phyloP scores from a whole-genome alignment of 1,140 invertebrate genomes.

The Drosophila saltans region DNA sequence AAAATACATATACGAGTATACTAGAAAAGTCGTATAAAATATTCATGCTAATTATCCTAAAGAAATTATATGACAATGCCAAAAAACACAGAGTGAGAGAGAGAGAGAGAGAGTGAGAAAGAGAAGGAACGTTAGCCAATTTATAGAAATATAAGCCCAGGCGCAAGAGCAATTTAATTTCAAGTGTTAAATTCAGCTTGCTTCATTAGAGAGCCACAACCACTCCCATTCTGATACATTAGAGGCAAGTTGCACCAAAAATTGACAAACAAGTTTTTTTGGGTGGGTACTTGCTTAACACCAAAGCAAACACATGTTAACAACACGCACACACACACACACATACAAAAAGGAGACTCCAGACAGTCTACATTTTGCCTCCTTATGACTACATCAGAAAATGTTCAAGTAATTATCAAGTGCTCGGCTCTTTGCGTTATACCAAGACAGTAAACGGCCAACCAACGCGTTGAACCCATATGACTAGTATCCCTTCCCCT shows the following conservation, averaged over 20 bases:
- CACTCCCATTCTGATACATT: conserved; percentile 3
- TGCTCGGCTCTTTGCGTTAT: conserved; percentile 66
- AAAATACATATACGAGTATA: conserved; percentile 26
- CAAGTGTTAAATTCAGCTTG: conserved; percentile 48
- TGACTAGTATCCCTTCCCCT: neutral
- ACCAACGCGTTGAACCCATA: conserved; percentile 33
- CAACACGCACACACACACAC: conserved; percentile 39
- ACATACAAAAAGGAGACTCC: conserved; percentile 2
- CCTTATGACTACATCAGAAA: conserved; percentile 58
- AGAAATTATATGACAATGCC: conserved; percentile 14
- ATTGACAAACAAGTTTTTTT: conserved; percentile 61
- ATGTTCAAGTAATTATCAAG: conserved; percentile 81
- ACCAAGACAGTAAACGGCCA: conserved; percentile 24
- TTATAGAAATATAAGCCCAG: conserved; percentile 15
- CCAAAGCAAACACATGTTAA: conserved; percentile 71
- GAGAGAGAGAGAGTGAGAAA: too few relatives aligned
- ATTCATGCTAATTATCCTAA: conserved; percentile 62
- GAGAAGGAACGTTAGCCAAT: conserved; percentile 1
- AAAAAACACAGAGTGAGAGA: neutral
- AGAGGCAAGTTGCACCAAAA: conserved; percentile 33
- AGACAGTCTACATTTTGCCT: conserved; percentile 14
- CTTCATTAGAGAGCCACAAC: conserved; percentile 34
- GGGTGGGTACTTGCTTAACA: conserved; percentile 60
- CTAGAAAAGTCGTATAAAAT: conserved; percentile 36
- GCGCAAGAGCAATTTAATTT: conserved; percentile 32